Evolutionary conservation across 2,797 vertebrate genomes (phyloP).

Genomic region (Diplodus puntazzo): DNA sequence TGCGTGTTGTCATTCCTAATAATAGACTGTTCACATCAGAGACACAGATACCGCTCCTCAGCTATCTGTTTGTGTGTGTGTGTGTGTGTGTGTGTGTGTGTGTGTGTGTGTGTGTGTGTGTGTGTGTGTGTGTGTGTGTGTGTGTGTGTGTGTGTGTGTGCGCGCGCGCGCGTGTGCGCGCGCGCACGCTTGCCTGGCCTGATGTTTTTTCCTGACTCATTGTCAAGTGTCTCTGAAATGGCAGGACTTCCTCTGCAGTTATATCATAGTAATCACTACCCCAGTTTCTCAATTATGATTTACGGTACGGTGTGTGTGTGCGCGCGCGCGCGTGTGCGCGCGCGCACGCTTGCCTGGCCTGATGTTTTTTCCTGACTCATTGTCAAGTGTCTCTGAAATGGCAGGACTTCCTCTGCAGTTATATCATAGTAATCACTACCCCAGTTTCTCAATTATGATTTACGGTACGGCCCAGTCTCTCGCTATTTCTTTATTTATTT

Average conservation of each 20-base stretch:
- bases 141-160: too few species aligned
- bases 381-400: constrained; percentile 53
- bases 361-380: constrained; percentile 66
- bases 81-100: too few species aligned
- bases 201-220: constrained; percentile 66
- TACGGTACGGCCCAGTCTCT: not conserved
- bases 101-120: too few species aligned
- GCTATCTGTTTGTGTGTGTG: too few species aligned
- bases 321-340: too few species aligned
- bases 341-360: not conserved
- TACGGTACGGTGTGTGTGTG: not conserved
- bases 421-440: constrained; percentile 16
- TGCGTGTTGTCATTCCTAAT: constrained; percentile 51
- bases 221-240: constrained; percentile 53
- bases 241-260: constrained; percentile 37
- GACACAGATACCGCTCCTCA: not conserved
- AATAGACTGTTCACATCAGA: constrained; percentile 49
- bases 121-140: too few species aligned
- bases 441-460: not conserved
- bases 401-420: constrained; percentile 37
- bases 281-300: not conserved
- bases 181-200: not conserved
- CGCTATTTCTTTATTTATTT: not conserved
- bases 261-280: constrained; percentile 16
- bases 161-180: too few species aligned